Conservation (phyloP, 2,888 invertebrate genomes). For the Nebria brevicollis region DNA sequence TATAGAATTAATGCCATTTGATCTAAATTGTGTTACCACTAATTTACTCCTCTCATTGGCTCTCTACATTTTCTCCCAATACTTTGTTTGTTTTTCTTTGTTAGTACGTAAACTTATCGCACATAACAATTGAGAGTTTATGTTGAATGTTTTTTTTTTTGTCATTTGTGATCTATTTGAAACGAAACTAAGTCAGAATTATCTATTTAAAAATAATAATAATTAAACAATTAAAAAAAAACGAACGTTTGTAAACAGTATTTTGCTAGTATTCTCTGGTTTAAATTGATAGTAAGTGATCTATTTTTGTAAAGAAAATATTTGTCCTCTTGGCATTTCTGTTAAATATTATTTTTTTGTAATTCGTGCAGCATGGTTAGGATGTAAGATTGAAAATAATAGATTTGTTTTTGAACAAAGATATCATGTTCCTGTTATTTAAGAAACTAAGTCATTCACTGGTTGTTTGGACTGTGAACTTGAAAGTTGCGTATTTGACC, state of each 20-base stretch:
- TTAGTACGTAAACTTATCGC: background rate
- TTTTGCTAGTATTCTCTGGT: conserved; percentile 48
- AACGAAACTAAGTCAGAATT: conserved; percentile 54
- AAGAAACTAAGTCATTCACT: conserved; percentile 62
- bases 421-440: conserved; percentile 62
- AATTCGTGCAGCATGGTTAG: conserved; percentile 55
- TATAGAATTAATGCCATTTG: background rate
- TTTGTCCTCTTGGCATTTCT: conserved; percentile 48
- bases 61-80: background rate
- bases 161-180: conserved; percentile 52
- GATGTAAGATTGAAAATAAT: conserved; percentile 54
- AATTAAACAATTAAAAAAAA: background rate
- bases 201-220: conserved; percentile 46
- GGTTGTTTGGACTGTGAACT: conserved; percentile 46
- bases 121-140: conserved; percentile 19
- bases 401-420: conserved; percentile 60
- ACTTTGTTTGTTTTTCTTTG: conserved; percentile 8
- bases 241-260: conserved; percentile 49
- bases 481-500: conserved; percentile 13
- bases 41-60: background rate
- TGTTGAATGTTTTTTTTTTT: conserved; percentile 22
- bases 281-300: conserved; percentile 47
- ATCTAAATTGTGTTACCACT: background rate
- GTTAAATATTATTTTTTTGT: conserved; percentile 43
- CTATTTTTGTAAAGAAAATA: conserved; percentile 47